Evolutionary conservation across 92 coral and sea anemone genomes (phyloP), one percentile per base, ranked within the genome.

Genomic region (Zoanthus sansibaricus): DNA sequence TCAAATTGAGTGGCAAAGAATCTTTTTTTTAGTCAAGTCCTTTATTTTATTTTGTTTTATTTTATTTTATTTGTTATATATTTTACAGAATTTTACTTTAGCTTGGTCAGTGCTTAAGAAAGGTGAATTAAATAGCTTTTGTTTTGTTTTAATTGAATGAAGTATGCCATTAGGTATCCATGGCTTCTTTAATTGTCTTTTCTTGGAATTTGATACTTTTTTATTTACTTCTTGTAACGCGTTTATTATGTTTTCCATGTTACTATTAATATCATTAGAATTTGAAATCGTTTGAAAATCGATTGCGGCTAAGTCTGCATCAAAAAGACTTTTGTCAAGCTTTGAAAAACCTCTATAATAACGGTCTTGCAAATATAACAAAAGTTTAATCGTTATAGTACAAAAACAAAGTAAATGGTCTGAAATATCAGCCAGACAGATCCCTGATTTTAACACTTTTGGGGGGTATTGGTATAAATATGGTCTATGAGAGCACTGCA

Each of bases 171-270:
- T 71, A 71, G 75, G 33, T 71, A 71, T 71, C 48, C 72, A 18
- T 18, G 66, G 18, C 66, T 58, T 58, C 18, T 13, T 7, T 58
- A 58, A 58, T 58, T 58, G n/a, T 58, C 66, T 58, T 58, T 58
- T 58, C 66, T 58, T 58, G 58, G 72, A 82, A 48, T 84, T 89
- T n/a, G 88, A 83, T 48, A 83, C 45, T 75, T 76, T 44, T 88
- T 46, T 44, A 88, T 52, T 79, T 77, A 87, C 46, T 45, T 79
- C 86, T 68, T 87, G 90, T 70, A 76, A 87, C 61, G 59, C 10
- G 75, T 71, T 71, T 71, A 33, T 71, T 71, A 79, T 79, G 68
- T 79, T 87, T 54, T 87, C 82, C 70, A 79, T 68, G 68, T 61
- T 87, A 66, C 55, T 51, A 51, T 87, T 72, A 51, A 51, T 42